phyloP scores from a whole-genome alignment of 1,140 invertebrate genomes.

The Zeugodacus cucurbitae region DNA sequence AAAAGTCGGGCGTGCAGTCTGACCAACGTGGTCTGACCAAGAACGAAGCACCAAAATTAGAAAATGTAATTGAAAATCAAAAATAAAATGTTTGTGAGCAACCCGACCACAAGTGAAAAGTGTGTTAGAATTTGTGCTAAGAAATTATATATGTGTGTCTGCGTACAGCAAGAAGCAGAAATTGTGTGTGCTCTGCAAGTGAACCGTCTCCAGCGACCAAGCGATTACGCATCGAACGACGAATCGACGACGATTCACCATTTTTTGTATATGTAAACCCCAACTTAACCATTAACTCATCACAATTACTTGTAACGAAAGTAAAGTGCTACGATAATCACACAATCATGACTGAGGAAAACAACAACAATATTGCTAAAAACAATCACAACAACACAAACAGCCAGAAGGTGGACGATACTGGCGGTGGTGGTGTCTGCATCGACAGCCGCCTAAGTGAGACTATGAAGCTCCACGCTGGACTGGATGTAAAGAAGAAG shows the following conservation, averaged over 20 bases:
- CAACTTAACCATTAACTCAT: neutral
- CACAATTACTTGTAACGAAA: neutral
- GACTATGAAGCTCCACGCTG: neutral
- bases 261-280: neutral
- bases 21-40: neutral
- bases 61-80: neutral
- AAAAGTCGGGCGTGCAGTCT: neutral
- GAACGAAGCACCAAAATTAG: neutral
- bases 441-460: neutral
- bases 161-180: constrained; percentile 5
- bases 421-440: neutral
- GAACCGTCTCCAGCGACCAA: neutral
- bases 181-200: neutral
- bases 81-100: constrained; percentile 7
- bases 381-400: constrained; percentile 33
- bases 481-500: neutral
- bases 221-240: neutral
- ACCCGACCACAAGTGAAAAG: neutral
- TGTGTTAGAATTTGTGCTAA: constrained; percentile 24
- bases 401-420: constrained; percentile 22
- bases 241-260: neutral
- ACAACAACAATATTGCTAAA: constrained; percentile 17
- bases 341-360: constrained; percentile 17
- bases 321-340: neutral
- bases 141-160: neutral